Percentiles rank a stretch among this genome's conserved stretches.
Conservation (phyloP, 2,797 vertebrate species). For the Morus bassanus region DNA sequence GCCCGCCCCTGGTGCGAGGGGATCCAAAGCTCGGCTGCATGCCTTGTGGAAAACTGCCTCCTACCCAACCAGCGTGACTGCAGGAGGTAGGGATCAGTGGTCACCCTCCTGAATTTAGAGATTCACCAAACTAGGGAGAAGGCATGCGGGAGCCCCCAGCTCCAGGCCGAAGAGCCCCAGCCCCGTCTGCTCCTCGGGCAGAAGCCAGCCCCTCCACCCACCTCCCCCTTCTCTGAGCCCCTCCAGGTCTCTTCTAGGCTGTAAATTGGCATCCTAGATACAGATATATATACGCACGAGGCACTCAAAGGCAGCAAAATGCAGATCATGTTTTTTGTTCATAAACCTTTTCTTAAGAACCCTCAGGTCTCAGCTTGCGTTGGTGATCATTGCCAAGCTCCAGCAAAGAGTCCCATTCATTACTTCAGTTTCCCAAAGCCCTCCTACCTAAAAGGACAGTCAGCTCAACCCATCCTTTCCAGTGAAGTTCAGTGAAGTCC, state of each 20-base stretch:
- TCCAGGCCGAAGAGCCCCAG: not conserved
- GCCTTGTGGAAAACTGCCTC: not conserved
- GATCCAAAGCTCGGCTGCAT: not conserved
- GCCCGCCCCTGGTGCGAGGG: accelerated
- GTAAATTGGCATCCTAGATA: not conserved
- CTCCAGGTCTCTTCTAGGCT: not conserved
- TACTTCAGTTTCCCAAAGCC: not conserved
- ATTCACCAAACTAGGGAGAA: not conserved
- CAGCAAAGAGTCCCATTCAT: not conserved
- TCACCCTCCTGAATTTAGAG: not conserved
- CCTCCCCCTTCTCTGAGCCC: not conserved
- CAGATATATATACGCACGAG: not conserved
- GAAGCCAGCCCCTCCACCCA: not conserved
- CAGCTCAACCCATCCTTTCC: not conserved
- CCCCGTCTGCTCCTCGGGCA: not conserved
- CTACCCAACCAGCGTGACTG: not conserved
- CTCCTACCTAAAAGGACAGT: not conserved
- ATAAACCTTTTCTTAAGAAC: not conserved
- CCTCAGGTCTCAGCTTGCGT: not conserved
- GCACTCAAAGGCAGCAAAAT: not conserved
- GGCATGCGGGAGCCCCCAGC: not conserved
- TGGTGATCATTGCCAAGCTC: not conserved
- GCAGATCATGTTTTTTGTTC: not conserved
- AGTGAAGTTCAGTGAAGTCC: not conserved
- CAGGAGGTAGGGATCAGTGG: not conserved